Evolutionary conservation across 2,888 invertebrate genomes (phyloP).

Genomic region (Pollenia labialis): DNA sequence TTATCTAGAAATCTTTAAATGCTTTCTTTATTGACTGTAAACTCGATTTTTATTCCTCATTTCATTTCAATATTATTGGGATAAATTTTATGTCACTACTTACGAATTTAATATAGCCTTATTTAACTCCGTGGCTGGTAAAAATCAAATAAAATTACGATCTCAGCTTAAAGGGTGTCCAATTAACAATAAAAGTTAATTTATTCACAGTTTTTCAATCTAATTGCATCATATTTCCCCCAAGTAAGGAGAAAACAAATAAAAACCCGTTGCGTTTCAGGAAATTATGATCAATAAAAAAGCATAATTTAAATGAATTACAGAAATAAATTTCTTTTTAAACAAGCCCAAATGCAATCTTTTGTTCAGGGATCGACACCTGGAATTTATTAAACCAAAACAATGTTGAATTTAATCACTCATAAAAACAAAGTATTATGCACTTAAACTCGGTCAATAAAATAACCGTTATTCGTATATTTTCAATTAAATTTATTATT

Average conservation of each 20-base stretch:
- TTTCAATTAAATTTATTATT: constrained; percentile 29
- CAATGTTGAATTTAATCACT: constrained; percentile 30
- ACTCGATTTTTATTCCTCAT: background rate
- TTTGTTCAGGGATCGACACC: constrained; percentile 14
- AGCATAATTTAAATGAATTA: constrained; percentile 44
- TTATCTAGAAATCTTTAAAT: too few species aligned
- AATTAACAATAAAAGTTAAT: constrained; percentile 40
- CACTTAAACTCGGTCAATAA: constrained; percentile 13
- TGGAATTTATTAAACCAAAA: background rate
- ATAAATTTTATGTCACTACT: constrained; percentile 16
- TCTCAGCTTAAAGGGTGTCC: constrained; percentile 29
- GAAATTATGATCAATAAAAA: constrained; percentile 44
- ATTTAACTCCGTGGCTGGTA: background rate
- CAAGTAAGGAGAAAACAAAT: background rate
- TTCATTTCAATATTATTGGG: background rate
- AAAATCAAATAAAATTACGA: constrained; percentile 2
- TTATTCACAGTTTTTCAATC: constrained; percentile 27
- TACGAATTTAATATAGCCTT: constrained; percentile 9
- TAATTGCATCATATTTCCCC: constrained; percentile 6
- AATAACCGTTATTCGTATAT: constrained; percentile 39
- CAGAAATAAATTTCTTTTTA: constrained; percentile 44
- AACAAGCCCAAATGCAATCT: constrained; percentile 13
- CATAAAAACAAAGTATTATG: constrained; percentile 15
- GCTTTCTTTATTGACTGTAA: too few species aligned
- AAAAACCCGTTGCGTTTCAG: constrained; percentile 17